Evolutionary conservation across 1,140 invertebrate genomes (phyloP), one percentile per base, ranked within the genome.

Genomic region (Psilanteris sp.): DNA sequence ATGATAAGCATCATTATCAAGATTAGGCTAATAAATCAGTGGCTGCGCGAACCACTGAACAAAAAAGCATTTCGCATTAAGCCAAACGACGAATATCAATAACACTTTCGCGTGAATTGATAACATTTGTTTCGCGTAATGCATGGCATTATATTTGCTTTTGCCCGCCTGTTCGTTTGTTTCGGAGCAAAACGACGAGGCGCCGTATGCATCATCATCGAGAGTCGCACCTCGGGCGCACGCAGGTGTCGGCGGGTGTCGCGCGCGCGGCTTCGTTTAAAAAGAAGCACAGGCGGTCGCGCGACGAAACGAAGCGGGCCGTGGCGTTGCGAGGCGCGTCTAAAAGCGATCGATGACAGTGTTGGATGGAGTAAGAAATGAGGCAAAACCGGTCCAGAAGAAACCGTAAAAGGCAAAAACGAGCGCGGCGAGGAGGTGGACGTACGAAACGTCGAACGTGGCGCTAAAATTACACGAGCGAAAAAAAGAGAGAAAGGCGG

Each of bases 391-490:
- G 27, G 50, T 16, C 22, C n/a, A 5, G 20, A 50, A 26, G 39
- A 48, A 67, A 4, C n/a, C 32, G 13, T 14, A n/a, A 29, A 26
- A 41, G 18, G 41, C 11, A 62, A 50, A 62, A 74, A 57, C 13
- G 20, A 34, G n/a, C 14, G 26, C 44, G 39, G 39, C 15, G 18
- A 10, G 57, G 50, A 26, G 34, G 7, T 22, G 26, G 32, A 22
- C 18, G 48, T 26, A 52, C 5, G 48, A 61, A 67, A 66, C 10
- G 54, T 10, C 29, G 26, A 57, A 48, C 54, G 62, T 78, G 70
- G 71, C 41, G 54, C 37, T 76, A 59, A 52, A 67, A 55, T 67
- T 61, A 54, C 64, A 70, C 67, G 68, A 78, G 66, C 46, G 32
- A 36, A 29, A 54, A 24, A 39, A 20, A 46, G 37, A 55, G 50